A percentile compares a stretch with the other conserved stretches of the same genome.
Evolutionary conservation across 2,888 invertebrate species (phyloP).

Genomic region (Agonopterix heracliana): DNA sequence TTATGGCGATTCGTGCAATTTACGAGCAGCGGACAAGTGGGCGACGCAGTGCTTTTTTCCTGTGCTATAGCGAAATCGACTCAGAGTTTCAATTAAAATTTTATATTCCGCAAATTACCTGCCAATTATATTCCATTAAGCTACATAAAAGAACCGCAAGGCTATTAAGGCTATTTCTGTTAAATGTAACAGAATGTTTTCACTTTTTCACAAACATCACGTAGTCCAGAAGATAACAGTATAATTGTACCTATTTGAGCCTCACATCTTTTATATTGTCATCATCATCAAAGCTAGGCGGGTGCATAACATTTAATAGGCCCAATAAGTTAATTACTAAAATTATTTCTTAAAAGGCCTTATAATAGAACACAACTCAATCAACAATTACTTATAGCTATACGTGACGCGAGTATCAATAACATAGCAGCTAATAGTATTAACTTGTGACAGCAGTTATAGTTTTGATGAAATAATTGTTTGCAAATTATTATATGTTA

Average conservation of each 20-base stretch:
- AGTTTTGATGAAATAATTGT: constrained; percentile 57
- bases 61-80: constrained; percentile 46
- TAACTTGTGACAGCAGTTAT: constrained; percentile 29
- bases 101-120: constrained; percentile 64
- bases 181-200: constrained; percentile 11
- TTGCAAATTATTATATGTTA: constrained; percentile 55
- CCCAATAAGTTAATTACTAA: constrained; percentile 7
- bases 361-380: constrained; percentile 3
- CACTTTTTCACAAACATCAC: background rate
- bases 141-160: constrained; percentile 36
- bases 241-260: background rate
- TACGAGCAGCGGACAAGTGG: constrained; percentile 71
- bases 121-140: constrained; percentile 64
- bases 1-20: constrained; percentile 70
- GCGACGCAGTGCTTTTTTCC: constrained; percentile 45
- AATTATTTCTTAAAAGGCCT: constrained; percentile 8
- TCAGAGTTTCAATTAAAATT: constrained; percentile 65
- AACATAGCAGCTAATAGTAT: too few relatives aligned
- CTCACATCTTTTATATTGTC: too few relatives aligned
- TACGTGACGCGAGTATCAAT: constrained; percentile 5
- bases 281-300: too few relatives aligned
- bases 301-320: constrained; percentile 1
- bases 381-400: background rate
- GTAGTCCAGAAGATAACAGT: background rate
- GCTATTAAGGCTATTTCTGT: constrained; percentile 30